Percentiles rank a stretch among this genome's conserved stretches.
Evolutionary conservation across 2,888 invertebrate species (phyloP).

Genomic region (Apamea sordens): DNA sequence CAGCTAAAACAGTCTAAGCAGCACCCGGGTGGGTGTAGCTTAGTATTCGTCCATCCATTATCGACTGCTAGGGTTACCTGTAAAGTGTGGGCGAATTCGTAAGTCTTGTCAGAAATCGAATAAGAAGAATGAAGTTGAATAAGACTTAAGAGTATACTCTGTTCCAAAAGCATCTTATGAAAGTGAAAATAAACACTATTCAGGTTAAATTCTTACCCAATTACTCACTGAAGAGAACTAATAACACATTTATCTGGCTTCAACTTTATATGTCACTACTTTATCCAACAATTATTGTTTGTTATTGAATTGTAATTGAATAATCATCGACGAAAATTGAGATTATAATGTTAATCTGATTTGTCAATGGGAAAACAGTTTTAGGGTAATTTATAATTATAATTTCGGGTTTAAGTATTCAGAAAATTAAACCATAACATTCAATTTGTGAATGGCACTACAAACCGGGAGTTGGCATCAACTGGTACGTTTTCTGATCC

Average conservation of each 20-base stretch:
- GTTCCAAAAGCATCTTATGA: neutral
- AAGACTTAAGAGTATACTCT: neutral
- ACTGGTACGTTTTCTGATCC: too few relatives aligned
- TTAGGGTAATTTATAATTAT: neutral
- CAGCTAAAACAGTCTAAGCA: neutral
- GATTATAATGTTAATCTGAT: neutral
- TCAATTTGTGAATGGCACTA: neutral
- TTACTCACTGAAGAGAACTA: neutral
- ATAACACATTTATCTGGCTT: neutral
- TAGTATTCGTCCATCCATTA: neutral
- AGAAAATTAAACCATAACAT: neutral
- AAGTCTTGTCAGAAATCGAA: neutral
- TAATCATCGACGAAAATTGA: neutral
- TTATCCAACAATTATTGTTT: neutral
- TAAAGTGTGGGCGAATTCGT: neutral
- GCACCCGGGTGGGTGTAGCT: neutral
- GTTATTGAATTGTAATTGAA: neutral
- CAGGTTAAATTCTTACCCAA: neutral
- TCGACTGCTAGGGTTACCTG: neutral
- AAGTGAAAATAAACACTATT: neutral
- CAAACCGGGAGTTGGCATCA: neutral
- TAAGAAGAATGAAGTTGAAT: neutral
- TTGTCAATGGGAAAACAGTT: neutral
- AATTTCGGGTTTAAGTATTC: neutral
- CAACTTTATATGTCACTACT: neutral